Base-by-base conservation (phyloP, 64 coral and sea anemone genomes). In the Actinia equina region DNA sequence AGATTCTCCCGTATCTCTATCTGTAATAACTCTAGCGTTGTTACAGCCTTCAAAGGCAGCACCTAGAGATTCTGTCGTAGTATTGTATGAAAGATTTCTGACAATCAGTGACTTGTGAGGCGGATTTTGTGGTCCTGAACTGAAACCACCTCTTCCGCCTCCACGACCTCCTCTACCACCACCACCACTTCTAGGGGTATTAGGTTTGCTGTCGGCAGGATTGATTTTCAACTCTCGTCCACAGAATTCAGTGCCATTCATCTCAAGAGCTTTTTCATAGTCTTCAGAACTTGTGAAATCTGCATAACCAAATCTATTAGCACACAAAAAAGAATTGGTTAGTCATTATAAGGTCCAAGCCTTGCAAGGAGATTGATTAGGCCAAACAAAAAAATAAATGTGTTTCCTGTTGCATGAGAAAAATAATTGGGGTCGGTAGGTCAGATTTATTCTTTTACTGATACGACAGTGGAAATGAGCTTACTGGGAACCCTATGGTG, bases 61-160 rank as follows among this genome's bases (percentile, higher is more conserved):
- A 82, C 80, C 37, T 1, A 82, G 17, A 1, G 80, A 52, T 3
- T 82, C 80, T 22, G 80, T 51, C 18, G 80, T 82, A 17, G 80
- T 82, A 82, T 52, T 30, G 25, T 51, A 82, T 15, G 80, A 82
- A 82, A 82, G 80, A 82, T 82, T 82, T 57, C 80, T 82, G 3
- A 82, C 80, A 18, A 82, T 82, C 15, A 82, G 30, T 11, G 45
- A 11, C 11, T 30, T 82, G 43, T 82, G 5, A 52, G 80, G 80
- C 2, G 80, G 44, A 26, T 52, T 52, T 57, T 51, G 80, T 11
- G 44, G 18, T 52, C 80, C 80, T n/a, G 20, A 22, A 17, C 78
- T n/a, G 49, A 2, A 45, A 17, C 80, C 80, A 2, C 80, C 45
- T 4, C 80, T 3, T 14, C 80, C 19, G 4, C 77, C 77, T 19